Conservation (phyloP, 2,797 vertebrate genomes). For the Macrochelys suwanniensis region DNA sequence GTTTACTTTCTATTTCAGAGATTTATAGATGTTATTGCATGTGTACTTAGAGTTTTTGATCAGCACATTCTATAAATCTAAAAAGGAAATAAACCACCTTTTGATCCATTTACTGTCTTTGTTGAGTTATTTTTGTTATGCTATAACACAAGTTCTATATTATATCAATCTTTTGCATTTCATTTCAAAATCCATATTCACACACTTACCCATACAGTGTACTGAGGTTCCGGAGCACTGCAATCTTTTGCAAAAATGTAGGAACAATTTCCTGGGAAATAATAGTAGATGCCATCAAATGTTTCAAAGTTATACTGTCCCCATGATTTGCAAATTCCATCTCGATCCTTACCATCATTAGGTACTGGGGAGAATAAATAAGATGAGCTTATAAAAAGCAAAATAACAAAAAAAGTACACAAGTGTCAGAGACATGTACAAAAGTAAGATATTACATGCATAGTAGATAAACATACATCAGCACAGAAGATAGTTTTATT, state of each 20-base stretch:
- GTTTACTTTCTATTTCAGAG: not conserved
- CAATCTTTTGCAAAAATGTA: constrained; percentile 98
- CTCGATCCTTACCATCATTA: constrained; percentile 94
- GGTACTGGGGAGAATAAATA: constrained; percentile 86
- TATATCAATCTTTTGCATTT: not conserved
- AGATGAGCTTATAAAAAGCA: constrained; percentile 48
- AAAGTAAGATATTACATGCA: not conserved
- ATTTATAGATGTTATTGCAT: not conserved
- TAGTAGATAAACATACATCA: not conserved
- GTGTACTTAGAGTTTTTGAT: constrained; percentile 2
- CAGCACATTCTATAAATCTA: not conserved
- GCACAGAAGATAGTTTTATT: not conserved
- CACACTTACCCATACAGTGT: constrained; percentile 96
- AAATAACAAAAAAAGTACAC: not conserved
- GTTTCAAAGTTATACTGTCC: constrained; percentile 98
- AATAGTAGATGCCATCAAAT: constrained; percentile 98
- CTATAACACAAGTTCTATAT: not conserved
- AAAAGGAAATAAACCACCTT: not conserved
- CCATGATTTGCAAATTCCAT: constrained; percentile 97
- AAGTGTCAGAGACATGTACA: not conserved
- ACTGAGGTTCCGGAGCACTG: constrained; percentile 88
- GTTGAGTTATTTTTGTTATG: not conserved
- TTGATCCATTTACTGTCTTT: constrained; percentile 2
- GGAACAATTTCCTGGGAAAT: constrained; percentile 96
- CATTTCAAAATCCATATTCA: not conserved